Conservation (phyloP, 1,140 invertebrate genomes). For the Bilobella aurantiaca region DNA sequence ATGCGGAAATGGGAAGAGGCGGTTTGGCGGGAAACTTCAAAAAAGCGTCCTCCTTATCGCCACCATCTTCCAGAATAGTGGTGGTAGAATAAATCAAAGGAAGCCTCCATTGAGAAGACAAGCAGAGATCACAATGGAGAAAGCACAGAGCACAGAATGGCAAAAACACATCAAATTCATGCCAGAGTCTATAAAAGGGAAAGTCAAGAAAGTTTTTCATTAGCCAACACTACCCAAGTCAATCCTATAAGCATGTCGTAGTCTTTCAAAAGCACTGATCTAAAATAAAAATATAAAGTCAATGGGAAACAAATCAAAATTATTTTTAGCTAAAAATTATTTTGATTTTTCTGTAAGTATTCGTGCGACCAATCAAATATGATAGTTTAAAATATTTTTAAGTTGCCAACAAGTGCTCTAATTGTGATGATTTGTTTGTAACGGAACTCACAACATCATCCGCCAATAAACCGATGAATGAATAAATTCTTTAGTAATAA, state of each 20-base stretch:
- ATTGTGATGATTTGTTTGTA: too few species aligned
- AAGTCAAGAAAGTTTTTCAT: neutral
- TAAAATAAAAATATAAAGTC: too few species aligned
- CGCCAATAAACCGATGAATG: too few species aligned
- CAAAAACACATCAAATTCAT: neutral
- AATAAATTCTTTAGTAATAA: too few species aligned
- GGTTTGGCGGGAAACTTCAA: neutral
- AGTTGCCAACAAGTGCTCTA: too few species aligned
- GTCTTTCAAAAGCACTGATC: too few species aligned
- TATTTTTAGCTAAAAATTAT: too few species aligned
- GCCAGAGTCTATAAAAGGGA: neutral
- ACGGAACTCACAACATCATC: too few species aligned
- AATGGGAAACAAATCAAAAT: too few species aligned
- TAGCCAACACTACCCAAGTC: neutral
- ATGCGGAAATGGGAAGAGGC: constrained; percentile 33
- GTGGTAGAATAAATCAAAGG: constrained; percentile 34
- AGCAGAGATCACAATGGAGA: neutral
- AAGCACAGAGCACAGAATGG: neutral
- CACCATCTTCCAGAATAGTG: constrained; percentile 10
- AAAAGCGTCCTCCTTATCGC: constrained; percentile 27
- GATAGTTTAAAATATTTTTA: too few species aligned
- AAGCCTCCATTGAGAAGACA: neutral
- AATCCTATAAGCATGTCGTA: neutral
- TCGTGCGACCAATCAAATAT: too few species aligned
- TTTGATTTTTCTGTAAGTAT: too few species aligned